Evolutionary conservation across 2,888 invertebrate species (phyloP), one percentile per base, ranked within the genome.

Genomic region (Hypomecis atomaria): DNA sequence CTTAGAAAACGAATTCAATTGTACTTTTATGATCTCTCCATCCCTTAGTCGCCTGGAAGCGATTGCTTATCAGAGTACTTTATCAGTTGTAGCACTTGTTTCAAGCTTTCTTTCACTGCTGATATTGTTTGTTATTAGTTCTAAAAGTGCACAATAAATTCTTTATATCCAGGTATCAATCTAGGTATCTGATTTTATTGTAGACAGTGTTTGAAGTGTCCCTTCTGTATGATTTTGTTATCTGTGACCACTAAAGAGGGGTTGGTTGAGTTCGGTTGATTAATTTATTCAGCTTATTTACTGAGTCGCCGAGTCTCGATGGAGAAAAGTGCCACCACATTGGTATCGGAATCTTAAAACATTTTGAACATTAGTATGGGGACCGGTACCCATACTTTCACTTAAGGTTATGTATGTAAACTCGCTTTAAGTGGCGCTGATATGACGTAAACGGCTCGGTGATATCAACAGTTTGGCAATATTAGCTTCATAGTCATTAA

Each of bases 331-430:
- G 82, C 85, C 79, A 79, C 76, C 82, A 77, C 78, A 78, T 78
- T 89, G 86, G 85, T 83, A 82, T 82, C 81, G 81, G 91, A 92
- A 90, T 92, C 86, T 89, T 89, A 83, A 91, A 89, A 83, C 82
- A 86, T 87, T 90, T 88, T 84, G 79, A 85, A 78, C 89, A 92
- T 92, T 91, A 90, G 91, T 91, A 92, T 92, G 90, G 82, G 83
- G 79, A 84, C 86, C 79, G 80, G 87, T 47, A 75, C 73, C 78
- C 84, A 75, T 84, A 92, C 92, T 92, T 92, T 92, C 92, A 92
- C 92, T 91, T 83, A 81, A 86, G 85, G 89, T 92, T 91, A 90
- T 89, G 90, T 91, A 84, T 89, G 86, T 88, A 90, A 90, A 90
- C 87, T 84, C 80, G 79, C 79, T 80, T 81, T 84, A 86, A 87